Base-by-base conservation (phyloP, 2,888 invertebrate species). In the Melanchra persicariae region DNA sequence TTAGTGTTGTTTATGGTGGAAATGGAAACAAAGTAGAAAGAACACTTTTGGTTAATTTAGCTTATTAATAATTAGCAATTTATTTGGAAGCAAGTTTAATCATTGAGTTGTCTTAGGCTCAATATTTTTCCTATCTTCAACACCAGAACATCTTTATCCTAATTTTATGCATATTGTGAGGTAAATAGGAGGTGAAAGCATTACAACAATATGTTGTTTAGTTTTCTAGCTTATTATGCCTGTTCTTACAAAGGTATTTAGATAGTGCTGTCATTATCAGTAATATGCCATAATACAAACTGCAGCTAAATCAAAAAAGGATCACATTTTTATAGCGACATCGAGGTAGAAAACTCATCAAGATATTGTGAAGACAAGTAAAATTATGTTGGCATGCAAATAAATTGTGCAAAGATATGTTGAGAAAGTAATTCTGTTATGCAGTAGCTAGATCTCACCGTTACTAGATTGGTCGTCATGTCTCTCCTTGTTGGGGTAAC, bases 401-500 rank as follows among this genome's bases (percentile, higher is more conserved):
- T 26, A 57, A 58, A 47, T 26, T 62, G 45, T 58, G 22, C n/a
- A 19, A 22, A 34, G 45, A 49, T 49, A 4, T 54, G 9, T n/a
- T 17, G 22, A 1, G 19, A 34, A 78, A 52, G 22, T 49, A 54
- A 37, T 62, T 51, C 17, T 24, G 9, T 2, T 47, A 54, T 1
- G 15, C 7, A 60, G 43, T 19, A 30, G 47, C 45, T 67, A 72
- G 22, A 74, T 66, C 91, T 91, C 90, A 96, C 96, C 91, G 96
- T 92, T 73, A 94, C 95, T 80, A 96, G 87, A 88, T 96, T 96
- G 79, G 94, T 92, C 75, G 95, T 96, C 89, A 96, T 95, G 87
- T 97, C 97, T 89, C 97, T 92, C 86, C 96, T 94, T 59, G 97
- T 96, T 57, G 97, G 97, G 76, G 96, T 96, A 84, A 97, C 97